Base-by-base conservation (phyloP, 2,113 vertebrate species). In the Sturnus vulgaris region DNA sequence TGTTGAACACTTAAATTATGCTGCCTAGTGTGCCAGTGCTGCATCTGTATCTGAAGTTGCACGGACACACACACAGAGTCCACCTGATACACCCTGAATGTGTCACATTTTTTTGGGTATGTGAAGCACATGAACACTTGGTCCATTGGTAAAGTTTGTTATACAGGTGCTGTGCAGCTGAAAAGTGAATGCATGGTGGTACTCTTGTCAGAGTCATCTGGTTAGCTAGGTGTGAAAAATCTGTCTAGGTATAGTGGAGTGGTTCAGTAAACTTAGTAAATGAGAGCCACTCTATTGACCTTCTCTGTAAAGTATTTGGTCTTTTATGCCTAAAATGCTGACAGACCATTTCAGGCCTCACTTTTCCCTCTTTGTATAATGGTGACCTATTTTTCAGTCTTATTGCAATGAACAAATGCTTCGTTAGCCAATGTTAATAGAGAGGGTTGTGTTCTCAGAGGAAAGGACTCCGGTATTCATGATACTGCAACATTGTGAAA, bases 1-100 rank as follows among this genome's bases (percentile, higher is more conserved):
- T 55, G 52, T 10, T 39, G 28, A 70, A 18, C 17, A 9, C 31
- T 47, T 52, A 25, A 81, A 31, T 30, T 8, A 6, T 11, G 20
- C 37, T 72, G 24, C n/a, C 47, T 49, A 7, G 12, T 66, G 7
- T 30, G 7, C 24, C 10, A 23, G 14, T 63, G 55, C 44, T 37
- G 12, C 0, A 4, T 49, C 31, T 82, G 49, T 13, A 35, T 63
- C 47, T 63, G 47, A 93, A 82, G 39, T 8, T 61, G 33, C 35
- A 50, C 15, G 27, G 42, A 7, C 24, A 15, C 30, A 4, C 31
- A 5, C 15, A 37, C 7, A 23, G 33, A 23, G 35, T 37, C 10
- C 2, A 2, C 2, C 0, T 40, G 64, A 17, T 35, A 35, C 7
- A 7, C 19, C 13, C 50, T 21, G 15, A 47, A 37, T 28, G 39